Percentiles rank a stretch among this genome's conserved stretches.
Evolutionary conservation across 2,797 vertebrate genomes (phyloP).

Genomic region (Lagodon rhomboides): DNA sequence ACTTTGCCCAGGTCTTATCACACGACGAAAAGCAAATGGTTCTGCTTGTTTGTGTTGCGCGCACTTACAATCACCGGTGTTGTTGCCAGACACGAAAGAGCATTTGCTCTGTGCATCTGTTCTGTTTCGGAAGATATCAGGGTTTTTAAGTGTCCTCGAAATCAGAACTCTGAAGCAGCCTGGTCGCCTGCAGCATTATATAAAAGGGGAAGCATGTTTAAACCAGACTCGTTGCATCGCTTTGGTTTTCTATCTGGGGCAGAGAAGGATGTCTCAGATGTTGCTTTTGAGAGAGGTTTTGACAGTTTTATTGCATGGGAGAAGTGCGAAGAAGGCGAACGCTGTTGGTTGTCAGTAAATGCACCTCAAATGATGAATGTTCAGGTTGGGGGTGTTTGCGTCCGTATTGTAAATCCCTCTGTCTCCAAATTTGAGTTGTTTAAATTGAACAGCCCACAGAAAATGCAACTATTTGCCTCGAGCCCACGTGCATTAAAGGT

Average conservation of each 20-base stretch:
- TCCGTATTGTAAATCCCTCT: neutral
- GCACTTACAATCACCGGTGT: conserved; percentile 66
- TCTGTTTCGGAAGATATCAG: conserved; percentile 55
- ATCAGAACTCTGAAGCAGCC: conserved; percentile 36
- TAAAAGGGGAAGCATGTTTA: conserved; percentile 51
- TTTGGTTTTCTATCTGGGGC: conserved; percentile 55
- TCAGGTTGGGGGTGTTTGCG: neutral
- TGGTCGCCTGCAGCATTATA: conserved; percentile 46
- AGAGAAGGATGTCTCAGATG: conserved; percentile 50
- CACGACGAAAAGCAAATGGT: conserved; percentile 45
- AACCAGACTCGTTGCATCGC: conserved; percentile 56
- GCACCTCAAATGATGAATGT: conserved; percentile 36
- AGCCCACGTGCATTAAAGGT: conserved; percentile 9
- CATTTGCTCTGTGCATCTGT: conserved; percentile 53
- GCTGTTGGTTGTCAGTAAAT: conserved; percentile 27
- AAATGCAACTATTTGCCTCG: neutral
- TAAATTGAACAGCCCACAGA: conserved; percentile 4
- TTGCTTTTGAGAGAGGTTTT: conserved; percentile 39
- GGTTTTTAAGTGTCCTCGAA: conserved; percentile 51
- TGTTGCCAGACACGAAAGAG: conserved; percentile 54
- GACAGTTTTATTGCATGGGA: conserved; percentile 54
- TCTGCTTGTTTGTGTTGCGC: conserved; percentile 68
- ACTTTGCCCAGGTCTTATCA: conserved; percentile 72
- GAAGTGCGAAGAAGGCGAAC: neutral
- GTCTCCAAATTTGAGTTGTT: conserved; percentile 9